phyloP scores from a whole-genome alignment of 1,140 invertebrate species.

The Drosophila oshimai region DNA sequence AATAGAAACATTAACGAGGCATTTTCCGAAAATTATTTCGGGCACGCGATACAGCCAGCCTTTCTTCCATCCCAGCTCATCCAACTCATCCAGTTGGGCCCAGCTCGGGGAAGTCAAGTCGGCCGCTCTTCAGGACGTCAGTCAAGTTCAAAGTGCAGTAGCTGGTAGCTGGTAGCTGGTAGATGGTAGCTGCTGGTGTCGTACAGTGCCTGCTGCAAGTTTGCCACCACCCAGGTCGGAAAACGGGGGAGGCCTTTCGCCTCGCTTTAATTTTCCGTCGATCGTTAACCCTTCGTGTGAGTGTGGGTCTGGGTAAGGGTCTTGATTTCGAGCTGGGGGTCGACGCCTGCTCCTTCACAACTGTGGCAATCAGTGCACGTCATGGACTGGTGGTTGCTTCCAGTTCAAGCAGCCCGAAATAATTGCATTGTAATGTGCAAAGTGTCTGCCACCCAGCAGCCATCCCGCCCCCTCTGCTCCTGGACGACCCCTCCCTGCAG shows the following conservation, averaged over 20 bases:
- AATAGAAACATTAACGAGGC: conserved; percentile 82
- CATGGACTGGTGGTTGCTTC: conserved; percentile 43
- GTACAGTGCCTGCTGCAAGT: conserved; percentile 32
- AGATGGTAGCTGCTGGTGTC: neutral
- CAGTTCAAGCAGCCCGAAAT: conserved; percentile 78
- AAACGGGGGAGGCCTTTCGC: conserved; percentile 20
- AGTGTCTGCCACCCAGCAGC: conserved; percentile 64
- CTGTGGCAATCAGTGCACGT: conserved; percentile 71
- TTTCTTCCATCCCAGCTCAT: conserved; percentile 5
- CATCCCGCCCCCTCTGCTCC: neutral
- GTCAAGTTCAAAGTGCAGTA: conserved; percentile 76
- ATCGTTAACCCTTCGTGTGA: conserved; percentile 72
- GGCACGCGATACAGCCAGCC: conserved; percentile 63
- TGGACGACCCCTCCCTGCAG: conserved; percentile 8
- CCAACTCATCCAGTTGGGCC: neutral
- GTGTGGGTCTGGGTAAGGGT: neutral
- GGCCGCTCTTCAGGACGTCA: conserved; percentile 66
- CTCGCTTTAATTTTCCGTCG: conserved; percentile 73
- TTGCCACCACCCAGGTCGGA: conserved; percentile 24
- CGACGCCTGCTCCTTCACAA: conserved; percentile 23
- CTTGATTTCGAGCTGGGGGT: conserved; percentile 1
- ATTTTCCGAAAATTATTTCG: conserved; percentile 80
- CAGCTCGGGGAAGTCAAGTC: conserved; percentile 36
- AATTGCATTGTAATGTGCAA: conserved; percentile 82
- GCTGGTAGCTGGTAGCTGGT: conserved; percentile 31